A percentile compares a stretch with the other conserved stretches of the same genome.
Conservation (phyloP, 1,140 invertebrate species). For the Nebria ingens region DNA sequence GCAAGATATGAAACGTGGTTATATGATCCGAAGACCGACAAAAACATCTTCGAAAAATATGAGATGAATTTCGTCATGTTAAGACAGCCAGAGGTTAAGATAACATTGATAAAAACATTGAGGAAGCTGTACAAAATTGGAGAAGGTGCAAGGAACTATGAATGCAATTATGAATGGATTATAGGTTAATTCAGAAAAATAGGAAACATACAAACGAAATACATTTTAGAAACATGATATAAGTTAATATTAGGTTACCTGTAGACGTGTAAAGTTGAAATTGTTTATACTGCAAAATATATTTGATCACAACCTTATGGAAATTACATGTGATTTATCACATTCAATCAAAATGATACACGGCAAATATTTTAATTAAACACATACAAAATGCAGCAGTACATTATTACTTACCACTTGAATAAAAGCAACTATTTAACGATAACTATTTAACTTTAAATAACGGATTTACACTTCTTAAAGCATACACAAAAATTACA, state of each 20-base stretch:
- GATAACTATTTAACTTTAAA: slow-evolving; percentile 3
- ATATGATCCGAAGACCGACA: slow-evolving; percentile 1
- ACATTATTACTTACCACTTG: background rate
- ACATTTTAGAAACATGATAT: background rate
- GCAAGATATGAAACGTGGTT: background rate
- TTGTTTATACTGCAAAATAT: background rate
- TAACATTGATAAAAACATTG: background rate
- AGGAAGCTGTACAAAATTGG: background rate
- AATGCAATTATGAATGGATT: background rate
- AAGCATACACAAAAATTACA: slow-evolving; percentile 2
- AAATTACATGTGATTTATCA: slow-evolving; percentile 8
- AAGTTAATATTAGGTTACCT: background rate
- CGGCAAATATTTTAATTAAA: background rate
- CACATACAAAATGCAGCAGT: background rate
- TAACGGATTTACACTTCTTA: background rate
- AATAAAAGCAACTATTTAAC: background rate
- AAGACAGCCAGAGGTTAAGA: background rate
- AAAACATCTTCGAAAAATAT: background rate
- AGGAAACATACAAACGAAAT: background rate
- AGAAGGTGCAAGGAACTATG: background rate
- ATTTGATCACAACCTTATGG: slow-evolving; percentile 7
- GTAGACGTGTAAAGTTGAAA: background rate
- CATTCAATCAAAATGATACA: background rate
- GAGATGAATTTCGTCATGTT: background rate
- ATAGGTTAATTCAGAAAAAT: slow-evolving; percentile 3